phyloP scores from a whole-genome alignment of 2,888 invertebrate species.

The Apoda limacodes region DNA sequence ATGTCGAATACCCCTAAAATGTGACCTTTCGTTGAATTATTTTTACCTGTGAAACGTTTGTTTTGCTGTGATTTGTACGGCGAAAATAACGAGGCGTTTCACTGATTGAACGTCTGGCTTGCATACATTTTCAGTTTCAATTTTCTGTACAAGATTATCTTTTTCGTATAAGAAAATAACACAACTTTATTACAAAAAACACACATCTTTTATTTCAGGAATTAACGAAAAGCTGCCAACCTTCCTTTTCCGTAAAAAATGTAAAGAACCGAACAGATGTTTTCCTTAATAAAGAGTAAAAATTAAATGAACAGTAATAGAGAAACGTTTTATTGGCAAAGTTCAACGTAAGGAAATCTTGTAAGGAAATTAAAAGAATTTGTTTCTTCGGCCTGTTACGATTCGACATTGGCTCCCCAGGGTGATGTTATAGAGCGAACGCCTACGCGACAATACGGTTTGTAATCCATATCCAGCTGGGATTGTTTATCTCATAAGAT shows the following conservation, averaged over 20 bases:
- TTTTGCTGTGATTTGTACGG: conserved; percentile 64
- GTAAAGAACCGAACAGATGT: background rate
- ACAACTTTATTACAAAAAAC: no score
- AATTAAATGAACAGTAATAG: background rate
- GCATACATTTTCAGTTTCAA: no score
- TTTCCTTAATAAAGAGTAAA: background rate
- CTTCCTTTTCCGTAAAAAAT: no score
- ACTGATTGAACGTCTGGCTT: no score
- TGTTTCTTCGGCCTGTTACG: conserved; percentile 2
- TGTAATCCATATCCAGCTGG: no score
- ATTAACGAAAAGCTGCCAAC: no score
- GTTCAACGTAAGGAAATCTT: conserved; percentile 1
- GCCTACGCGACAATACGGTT: conserved; percentile 2
- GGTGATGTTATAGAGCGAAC: background rate
- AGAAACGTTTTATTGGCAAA: background rate
- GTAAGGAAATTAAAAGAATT: conserved; percentile 8
- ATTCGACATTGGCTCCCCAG: background rate
- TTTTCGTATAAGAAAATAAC: no score
- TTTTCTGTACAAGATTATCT: no score
- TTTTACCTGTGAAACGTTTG: conserved; percentile 64
- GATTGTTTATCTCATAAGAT: no score
- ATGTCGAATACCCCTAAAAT: conserved; percentile 65
- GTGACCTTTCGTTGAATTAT: conserved; percentile 68
- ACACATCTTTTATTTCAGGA: no score
- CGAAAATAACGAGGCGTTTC: conserved; percentile 47